Evolutionary conservation across 53 echinoderm and acorn worm species (phyloP).

Genomic region (Stichopus horrens): DNA sequence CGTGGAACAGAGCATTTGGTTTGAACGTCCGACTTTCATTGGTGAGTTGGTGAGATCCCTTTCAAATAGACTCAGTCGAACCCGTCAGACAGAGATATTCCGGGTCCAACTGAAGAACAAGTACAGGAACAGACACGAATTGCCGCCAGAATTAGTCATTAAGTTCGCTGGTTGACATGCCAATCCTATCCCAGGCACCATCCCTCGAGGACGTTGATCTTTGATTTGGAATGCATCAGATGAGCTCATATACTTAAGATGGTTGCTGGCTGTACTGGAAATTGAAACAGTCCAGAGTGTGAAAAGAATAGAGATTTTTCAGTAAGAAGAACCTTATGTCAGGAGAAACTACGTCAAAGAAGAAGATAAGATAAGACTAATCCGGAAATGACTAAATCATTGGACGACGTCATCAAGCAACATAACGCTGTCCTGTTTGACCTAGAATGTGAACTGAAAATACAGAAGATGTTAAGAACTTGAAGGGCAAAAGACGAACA

Average conservation of each 20-base stretch:
- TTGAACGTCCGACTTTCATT: too few species aligned
- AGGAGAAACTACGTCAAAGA: background rate
- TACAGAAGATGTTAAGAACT: background rate
- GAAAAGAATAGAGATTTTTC: slow-evolving; percentile 16
- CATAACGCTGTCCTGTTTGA: background rate
- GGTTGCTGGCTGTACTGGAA: slow-evolving; percentile 7
- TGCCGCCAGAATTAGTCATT: slow-evolving; percentile 22
- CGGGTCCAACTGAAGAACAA: slow-evolving; percentile 20
- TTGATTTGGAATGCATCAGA: slow-evolving; percentile 18
- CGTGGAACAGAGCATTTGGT: too few species aligned
- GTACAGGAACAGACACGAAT: background rate
- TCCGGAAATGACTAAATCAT: background rate
- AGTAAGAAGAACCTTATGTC: background rate
- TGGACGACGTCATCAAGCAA: background rate
- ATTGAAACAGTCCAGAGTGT: slow-evolving; percentile 6
- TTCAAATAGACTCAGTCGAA: background rate
- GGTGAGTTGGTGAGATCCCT: background rate
- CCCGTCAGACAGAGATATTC: slow-evolving; percentile 37
- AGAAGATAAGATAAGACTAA: too few species aligned
- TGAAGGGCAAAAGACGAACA: background rate
- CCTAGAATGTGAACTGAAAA: background rate
- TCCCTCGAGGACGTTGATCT: slow-evolving; percentile 9
- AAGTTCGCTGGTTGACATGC: slow-evolving; percentile 9
- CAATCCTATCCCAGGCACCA: slow-evolving; percentile 18
- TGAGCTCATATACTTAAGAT: background rate